Base-by-base conservation (phyloP, 2,797 vertebrate species). In the Moxostoma hubbsi region DNA sequence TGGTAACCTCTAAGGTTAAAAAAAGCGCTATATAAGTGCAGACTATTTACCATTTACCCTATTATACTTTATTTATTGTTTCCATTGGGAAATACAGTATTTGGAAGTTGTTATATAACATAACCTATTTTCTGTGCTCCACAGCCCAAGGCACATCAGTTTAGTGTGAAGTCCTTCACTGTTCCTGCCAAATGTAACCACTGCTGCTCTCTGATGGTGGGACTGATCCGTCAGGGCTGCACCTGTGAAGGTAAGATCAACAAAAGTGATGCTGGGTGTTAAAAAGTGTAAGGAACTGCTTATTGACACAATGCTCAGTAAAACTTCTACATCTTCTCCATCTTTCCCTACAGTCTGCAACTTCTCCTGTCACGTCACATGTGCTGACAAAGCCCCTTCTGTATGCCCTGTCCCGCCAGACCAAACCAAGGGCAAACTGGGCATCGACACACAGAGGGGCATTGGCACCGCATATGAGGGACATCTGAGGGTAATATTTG, bases 331-430 rank as follows among this genome's bases (percentile, higher is more conserved):
- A 1, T 75, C 51, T 79, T 4, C 5, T 73, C 50, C 45, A 2
- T 51, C 80, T 70, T 7, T 69, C 49, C 43, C 46, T 64, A 46
- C 77, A 99, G 98, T 96, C 9, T 99, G 98, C 89, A 96, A 96
- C 80, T 99, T 99, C 90, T 99, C 96, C 9, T 99, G 97, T 91
- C 98, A 99, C 0, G 98, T 99, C 80, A 99, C 97, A 0, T 99
- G 98, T 90, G 98, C 98, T 58, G 98, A 99, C 93, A 99, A 98
- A 89, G 98, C 97, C 74, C 98, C 98, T 0, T 95, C 97, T 0
- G 91, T 96, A 5, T 99, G 98, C 88, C 98, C 98, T 2, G 95
- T 99, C 36, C 97, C 97, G 70, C 95, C 96, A 2, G 98, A 99
- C n/a, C 98, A 98, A 92, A 97, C 97, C 3, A 98, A 97, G 88